phyloP scores from a whole-genome alignment of 2,113 vertebrate genomes.

The Sarotherodon lohbergeri region DNA sequence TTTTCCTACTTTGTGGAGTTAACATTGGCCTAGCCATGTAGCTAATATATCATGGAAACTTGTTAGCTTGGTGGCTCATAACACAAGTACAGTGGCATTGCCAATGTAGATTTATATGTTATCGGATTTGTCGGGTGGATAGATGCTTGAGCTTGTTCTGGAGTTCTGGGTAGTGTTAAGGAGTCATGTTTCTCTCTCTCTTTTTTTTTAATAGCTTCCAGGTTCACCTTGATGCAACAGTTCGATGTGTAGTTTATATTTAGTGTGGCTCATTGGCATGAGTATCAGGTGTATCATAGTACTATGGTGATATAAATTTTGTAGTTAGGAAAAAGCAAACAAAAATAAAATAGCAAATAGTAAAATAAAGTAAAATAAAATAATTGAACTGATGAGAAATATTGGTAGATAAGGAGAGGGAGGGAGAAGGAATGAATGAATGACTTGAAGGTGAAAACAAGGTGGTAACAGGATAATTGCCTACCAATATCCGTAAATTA shows the following conservation, averaged over 20 bases:
- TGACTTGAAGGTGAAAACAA: not conserved
- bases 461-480: not conserved
- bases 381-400: not conserved
- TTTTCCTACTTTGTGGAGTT: not conserved
- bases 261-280: not conserved
- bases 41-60: not conserved
- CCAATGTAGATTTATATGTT: not conserved
- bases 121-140: not conserved
- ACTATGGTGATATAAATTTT: not conserved
- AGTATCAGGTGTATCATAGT: not conserved
- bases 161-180: not conserved
- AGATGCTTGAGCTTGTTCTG: not conserved
- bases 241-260: not conserved
- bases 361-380: not conserved
- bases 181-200: not conserved
- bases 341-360: not conserved
- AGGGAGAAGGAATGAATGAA: not conserved
- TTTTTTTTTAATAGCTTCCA: not conserved
- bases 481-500: not conserved
- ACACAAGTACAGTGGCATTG: too few species aligned
- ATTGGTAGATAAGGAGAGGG: not conserved
- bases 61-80: conserved; percentile 11
- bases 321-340: not conserved
- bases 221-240: not conserved
- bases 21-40: not conserved